Percentiles rank a stretch among this genome's conserved stretches.
Conservation (phyloP, 2,113 vertebrate species). For the Trichechus manatus region DNA sequence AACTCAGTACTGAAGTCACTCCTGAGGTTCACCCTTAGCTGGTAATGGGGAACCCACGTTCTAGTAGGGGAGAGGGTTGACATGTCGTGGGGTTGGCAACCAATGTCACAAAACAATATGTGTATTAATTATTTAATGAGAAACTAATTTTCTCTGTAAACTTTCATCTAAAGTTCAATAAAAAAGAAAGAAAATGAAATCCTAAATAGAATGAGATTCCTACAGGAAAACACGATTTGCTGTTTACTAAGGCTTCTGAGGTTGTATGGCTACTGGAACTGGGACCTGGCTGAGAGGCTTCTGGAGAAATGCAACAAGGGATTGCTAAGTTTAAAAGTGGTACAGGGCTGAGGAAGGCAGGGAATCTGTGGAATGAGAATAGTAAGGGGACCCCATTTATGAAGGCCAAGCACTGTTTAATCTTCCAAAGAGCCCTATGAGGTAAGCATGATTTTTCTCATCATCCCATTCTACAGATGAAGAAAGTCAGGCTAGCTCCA, state of each 20-base stretch:
- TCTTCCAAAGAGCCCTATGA: neutral
- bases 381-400: neutral
- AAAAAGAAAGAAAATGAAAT: too few relatives aligned
- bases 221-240: neutral
- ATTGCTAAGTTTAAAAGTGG: neutral
- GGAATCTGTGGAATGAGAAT: neutral
- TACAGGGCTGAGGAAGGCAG: neutral
- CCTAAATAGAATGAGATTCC: slow-evolving; percentile 16
- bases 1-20: too few relatives aligned
- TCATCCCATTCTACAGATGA: neutral
- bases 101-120: too few relatives aligned
- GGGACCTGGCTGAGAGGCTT: neutral
- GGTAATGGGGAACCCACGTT: too few relatives aligned
- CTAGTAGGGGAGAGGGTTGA: too few relatives aligned
- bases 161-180: too few relatives aligned
- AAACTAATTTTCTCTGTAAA: too few relatives aligned
- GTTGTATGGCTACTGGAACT: neutral
- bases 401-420: neutral
- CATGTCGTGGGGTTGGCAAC: too few relatives aligned
- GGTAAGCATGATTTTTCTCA: neutral
- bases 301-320: neutral
- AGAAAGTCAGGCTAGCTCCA: neutral
- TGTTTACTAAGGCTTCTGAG: neutral
- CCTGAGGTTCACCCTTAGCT: too few relatives aligned
- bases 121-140: too few relatives aligned